Evolutionary conservation across 1,140 invertebrate species (phyloP), one percentile per base, ranked within the genome.

Genomic region (Lasioglossum baleicum): DNA sequence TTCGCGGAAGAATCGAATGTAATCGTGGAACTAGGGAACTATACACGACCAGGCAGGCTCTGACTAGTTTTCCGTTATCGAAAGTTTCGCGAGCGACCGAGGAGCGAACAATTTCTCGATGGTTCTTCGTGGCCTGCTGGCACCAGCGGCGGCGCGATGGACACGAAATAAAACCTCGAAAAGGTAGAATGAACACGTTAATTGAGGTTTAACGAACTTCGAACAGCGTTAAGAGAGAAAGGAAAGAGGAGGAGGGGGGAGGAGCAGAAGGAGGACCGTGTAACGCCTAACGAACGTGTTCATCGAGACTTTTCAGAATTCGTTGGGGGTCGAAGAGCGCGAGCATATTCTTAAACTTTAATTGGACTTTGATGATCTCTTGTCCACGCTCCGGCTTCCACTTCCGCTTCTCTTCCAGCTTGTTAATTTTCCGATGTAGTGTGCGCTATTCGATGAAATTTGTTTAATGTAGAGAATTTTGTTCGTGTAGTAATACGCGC

Each of bases 81-180:
- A 61, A 61, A 75, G 53, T 75, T 42, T 68, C 64, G n/a, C 31
- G 42, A 48, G 40, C 15, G 42, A 58, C 6, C 20, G 51, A 40
- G n/a, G 51, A 61, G 53, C 35, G 35, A 35, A 35, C 78, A 76
- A 74, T 51, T 35, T 63, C 64, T 69, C 82, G 35, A 87, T 87
- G 86, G 86, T 87, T 83, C 86, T 87, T 77, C 85, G 83, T 75
- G 86, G 86, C 26, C 78, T 87, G 44, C 67, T 87, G 61, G 83
- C 80, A 68, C 86, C 86, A 61, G 80, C 86, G 79, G 82, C 86
- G 60, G 83, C 85, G 56, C 82, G 86, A 74, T 87, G 85, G 85
- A 84, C 75, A 35, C 83, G 85, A 68, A 87, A 73, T 83, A 87
- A 84, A 84, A 65, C 68, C n/a, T 58, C 75, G 56, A 87, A 80